phyloP scores from a whole-genome alignment of 2,113 vertebrate genomes.

The Dipodomys spectabilis region DNA sequence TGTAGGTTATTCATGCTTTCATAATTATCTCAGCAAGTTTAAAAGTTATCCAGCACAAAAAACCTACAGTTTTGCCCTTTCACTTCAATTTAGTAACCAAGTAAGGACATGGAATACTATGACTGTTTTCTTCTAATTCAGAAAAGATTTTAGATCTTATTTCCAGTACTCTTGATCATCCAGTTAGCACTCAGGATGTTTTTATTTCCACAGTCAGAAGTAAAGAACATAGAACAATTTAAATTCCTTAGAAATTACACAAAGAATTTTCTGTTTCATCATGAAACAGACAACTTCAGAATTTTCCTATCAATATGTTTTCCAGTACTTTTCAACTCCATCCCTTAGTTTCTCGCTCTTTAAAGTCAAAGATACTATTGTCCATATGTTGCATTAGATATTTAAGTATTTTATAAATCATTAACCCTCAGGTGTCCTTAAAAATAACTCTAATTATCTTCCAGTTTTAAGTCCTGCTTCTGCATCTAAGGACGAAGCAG shows the following conservation, averaged over 20 bases:
- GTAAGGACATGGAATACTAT: neutral
- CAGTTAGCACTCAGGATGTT: neutral
- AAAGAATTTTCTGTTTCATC: too few relatives aligned
- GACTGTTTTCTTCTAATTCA: constrained; percentile 18
- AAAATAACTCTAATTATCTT: constrained; percentile 27
- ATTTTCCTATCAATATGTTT: constrained; percentile 1
- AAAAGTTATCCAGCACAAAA: neutral
- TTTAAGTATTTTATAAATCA: neutral
- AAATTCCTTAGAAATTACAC: neutral
- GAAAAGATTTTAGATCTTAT: neutral
- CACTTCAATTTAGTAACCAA: neutral
- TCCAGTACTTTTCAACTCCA: neutral
- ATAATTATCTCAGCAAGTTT: neutral
- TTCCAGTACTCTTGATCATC: neutral
- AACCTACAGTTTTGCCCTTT: neutral
- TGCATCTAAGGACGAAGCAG: neutral
- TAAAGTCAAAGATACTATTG: neutral
- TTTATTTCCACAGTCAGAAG: constrained; percentile 8
- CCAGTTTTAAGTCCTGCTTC: constrained; percentile 18
- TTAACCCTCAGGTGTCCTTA: neutral
- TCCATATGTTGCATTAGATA: neutral
- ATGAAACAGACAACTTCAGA: too few relatives aligned
- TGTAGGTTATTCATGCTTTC: neutral
- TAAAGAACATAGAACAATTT: neutral
- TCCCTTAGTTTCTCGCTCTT: neutral